These are phyloP conservation scores for Nysson spinosus DNA, from an alignment of 2,888 invertebrate species.

Conservation along the genomic window DNA sequence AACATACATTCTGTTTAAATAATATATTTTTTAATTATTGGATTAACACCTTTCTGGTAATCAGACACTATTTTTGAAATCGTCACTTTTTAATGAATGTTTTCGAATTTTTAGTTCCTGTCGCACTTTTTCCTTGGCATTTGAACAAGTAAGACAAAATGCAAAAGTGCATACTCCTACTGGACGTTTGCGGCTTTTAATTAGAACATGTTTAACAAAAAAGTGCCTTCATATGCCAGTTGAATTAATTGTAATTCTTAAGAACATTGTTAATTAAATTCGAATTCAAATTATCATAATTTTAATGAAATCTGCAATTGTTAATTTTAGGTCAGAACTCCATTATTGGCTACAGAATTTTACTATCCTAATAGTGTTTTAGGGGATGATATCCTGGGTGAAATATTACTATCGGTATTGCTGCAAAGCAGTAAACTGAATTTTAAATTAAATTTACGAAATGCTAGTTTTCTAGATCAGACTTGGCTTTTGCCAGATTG, in stretches of 20 bases:
- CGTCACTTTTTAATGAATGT: slow-evolving; percentile 8
- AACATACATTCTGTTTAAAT: neutral
- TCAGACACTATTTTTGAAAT: no score
- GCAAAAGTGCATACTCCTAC: slow-evolving; percentile 75
- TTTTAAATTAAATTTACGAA: slow-evolving; percentile 80
- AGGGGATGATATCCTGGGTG: slow-evolving; percentile 82
- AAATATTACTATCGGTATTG: slow-evolving; percentile 81
- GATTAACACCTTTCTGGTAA: no score
- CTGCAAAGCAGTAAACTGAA: slow-evolving; percentile 78
- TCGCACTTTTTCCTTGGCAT: slow-evolving; percentile 74
- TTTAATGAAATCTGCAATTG: neutral
- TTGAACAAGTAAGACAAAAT: slow-evolving; percentile 77
- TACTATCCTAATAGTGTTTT: slow-evolving; percentile 78
- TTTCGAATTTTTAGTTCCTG: slow-evolving; percentile 61
- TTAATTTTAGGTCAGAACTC: slow-evolving; percentile 61
- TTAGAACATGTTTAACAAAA: slow-evolving; percentile 78
- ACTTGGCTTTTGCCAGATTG: slow-evolving; percentile 82
- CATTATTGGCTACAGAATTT: slow-evolving; percentile 67
- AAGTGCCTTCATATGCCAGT: slow-evolving; percentile 80
- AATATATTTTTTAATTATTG: neutral
- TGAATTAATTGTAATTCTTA: slow-evolving; percentile 75
- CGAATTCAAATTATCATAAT: slow-evolving; percentile 5
- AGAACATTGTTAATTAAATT: slow-evolving; percentile 1
- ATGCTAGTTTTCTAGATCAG: slow-evolving; percentile 82
- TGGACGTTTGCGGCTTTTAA: slow-evolving; percentile 78